phyloP scores from a whole-genome alignment of 1,140 invertebrate genomes.

The Ceratina japonica region DNA sequence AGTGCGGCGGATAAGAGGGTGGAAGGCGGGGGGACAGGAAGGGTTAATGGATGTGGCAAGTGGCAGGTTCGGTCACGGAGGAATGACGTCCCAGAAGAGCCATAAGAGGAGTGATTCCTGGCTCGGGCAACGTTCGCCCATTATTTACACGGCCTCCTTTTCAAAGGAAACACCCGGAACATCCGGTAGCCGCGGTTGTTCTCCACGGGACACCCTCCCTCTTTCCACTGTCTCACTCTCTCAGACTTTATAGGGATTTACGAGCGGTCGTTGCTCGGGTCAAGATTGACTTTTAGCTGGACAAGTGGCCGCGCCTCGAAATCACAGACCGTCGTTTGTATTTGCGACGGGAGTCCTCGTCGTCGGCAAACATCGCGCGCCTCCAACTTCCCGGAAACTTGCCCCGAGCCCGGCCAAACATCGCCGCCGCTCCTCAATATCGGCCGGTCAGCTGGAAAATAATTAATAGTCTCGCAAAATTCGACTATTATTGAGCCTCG shows the following conservation, averaged over 20 bases:
- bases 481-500: no score
- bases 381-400: background rate
- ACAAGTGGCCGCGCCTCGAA: slow-evolving; percentile 11
- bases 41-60: slow-evolving; percentile 44
- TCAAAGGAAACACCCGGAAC: slow-evolving; percentile 44
- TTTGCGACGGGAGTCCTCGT: slow-evolving; percentile 45
- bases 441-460: background rate
- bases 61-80: slow-evolving; percentile 30
- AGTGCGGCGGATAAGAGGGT: no score
- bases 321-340: slow-evolving; percentile 34
- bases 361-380: slow-evolving; percentile 8
- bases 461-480: no score
- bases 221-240: no score
- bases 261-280: slow-evolving; percentile 34
- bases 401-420: slow-evolving; percentile 13
- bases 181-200: slow-evolving; percentile 36
- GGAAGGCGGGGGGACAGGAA: background rate
- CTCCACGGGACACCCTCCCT: slow-evolving; percentile 21
- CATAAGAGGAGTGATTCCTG: slow-evolving; percentile 48
- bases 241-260: slow-evolving; percentile 55
- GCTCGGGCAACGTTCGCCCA: slow-evolving; percentile 14
- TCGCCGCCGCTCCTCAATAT: slow-evolving; percentile 18
- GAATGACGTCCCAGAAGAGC: slow-evolving; percentile 47
- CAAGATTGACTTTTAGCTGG: slow-evolving; percentile 54
- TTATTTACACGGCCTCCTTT: slow-evolving; percentile 64